Conservation (phyloP, 2,797 vertebrate genomes). For the Gadopsis bispinosus region DNA sequence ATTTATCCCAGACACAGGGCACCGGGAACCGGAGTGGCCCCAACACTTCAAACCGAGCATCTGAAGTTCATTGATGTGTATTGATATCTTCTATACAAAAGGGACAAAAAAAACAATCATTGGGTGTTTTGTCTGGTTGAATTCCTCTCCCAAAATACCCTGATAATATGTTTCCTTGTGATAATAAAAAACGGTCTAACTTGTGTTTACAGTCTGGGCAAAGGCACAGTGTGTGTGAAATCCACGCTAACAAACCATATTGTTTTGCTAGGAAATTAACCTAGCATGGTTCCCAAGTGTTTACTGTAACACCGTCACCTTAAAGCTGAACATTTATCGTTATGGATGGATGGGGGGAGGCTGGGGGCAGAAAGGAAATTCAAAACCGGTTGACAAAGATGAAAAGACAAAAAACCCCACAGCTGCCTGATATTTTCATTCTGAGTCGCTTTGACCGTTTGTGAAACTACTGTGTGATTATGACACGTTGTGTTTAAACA, state of each 20-base stretch:
- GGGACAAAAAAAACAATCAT: conserved; percentile 74
- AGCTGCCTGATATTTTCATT: neutral
- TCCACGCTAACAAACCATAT: conserved; percentile 56
- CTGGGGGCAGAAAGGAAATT: neutral
- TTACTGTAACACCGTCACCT: conserved; percentile 4
- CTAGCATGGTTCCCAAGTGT: conserved; percentile 49
- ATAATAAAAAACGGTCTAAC: conserved; percentile 70
- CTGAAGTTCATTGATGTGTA: conserved; percentile 75
- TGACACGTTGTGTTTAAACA: too few species aligned
- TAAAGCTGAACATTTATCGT: conserved; percentile 14
- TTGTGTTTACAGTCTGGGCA: conserved; percentile 70
- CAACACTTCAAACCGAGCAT: conserved; percentile 62
- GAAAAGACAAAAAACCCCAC: neutral
- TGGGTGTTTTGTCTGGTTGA: conserved; percentile 76
- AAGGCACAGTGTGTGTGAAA: conserved; percentile 65
- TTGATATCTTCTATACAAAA: conserved; percentile 74
- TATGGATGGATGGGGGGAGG: conserved; percentile 18
- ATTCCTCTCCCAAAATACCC: conserved; percentile 72
- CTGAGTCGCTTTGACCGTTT: neutral
- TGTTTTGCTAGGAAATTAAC: conserved; percentile 56
- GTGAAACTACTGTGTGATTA: neutral
- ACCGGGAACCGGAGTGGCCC: conserved; percentile 46
- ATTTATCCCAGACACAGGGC: conserved; percentile 66
- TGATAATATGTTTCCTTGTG: conserved; percentile 57
- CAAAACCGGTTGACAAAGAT: neutral